A percentile compares a stretch with the other conserved stretches of the same genome.
phyloP scores from a whole-genome alignment of 2,797 vertebrate genomes.

The Sebastes diploproa region DNA sequence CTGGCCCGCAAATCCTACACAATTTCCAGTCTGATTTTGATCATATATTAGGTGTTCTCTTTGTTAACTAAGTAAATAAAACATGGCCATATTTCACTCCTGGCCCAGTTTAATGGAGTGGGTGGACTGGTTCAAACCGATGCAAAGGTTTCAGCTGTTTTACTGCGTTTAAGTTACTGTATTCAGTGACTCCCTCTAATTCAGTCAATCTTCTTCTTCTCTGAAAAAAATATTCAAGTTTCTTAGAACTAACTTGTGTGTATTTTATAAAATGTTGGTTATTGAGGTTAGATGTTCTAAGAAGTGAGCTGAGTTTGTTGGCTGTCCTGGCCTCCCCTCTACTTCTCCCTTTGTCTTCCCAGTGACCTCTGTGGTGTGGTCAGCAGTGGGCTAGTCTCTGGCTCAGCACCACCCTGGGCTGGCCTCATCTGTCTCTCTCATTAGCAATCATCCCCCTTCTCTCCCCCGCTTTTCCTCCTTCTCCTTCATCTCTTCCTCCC shows the following conservation, averaged over 20 bases:
- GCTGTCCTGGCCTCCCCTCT: slow-evolving; percentile 6
- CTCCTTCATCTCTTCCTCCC: slow-evolving; percentile 39
- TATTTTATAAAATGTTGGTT: background rate
- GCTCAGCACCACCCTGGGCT: slow-evolving; percentile 60
- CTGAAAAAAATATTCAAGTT: background rate
- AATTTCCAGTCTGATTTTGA: background rate
- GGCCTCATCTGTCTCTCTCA: slow-evolving; percentile 73
- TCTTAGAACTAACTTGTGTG: background rate
- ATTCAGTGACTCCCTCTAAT: background rate
- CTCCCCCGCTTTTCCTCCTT: slow-evolving; percentile 13
- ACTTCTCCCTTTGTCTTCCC: slow-evolving; percentile 35
- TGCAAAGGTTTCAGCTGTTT: background rate
- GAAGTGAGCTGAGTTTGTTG: background rate
- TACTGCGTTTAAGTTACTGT: background rate
- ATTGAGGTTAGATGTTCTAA: background rate
- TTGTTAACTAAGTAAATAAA: background rate
- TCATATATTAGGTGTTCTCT: background rate
- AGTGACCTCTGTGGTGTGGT: slow-evolving; percentile 62
- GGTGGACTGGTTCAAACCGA: background rate
- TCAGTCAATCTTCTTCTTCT: background rate
- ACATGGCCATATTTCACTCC: background rate
- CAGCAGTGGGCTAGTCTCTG: slow-evolving; percentile 57
- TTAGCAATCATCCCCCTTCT: slow-evolving; percentile 48
- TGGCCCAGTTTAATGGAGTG: background rate
- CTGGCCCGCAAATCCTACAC: background rate